Conservation (phyloP, 2,797 vertebrate genomes). For the Forpus xanthops region DNA sequence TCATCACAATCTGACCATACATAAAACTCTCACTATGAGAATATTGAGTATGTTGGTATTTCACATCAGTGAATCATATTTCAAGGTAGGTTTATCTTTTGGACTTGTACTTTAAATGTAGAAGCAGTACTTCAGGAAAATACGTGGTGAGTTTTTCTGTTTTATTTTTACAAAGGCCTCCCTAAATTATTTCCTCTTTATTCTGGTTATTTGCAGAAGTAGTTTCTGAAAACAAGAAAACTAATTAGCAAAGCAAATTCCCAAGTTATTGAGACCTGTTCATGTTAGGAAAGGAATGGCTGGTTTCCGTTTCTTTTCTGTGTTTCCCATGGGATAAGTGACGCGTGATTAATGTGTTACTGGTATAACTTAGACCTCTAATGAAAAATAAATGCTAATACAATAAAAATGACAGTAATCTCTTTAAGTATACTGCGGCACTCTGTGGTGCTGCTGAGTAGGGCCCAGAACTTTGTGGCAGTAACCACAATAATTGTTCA, state of each 20-base stretch:
- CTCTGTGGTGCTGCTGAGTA: neutral
- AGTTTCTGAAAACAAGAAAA: neutral
- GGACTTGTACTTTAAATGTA: neutral
- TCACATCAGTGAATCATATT: neutral
- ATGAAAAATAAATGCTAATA: neutral
- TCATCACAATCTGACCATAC: neutral
- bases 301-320: neutral
- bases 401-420: neutral
- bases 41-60: neutral
- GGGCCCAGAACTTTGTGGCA: neutral
- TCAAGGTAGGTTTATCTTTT: neutral
- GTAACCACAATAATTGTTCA: neutral
- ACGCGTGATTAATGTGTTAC: neutral
- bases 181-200: neutral
- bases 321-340: neutral
- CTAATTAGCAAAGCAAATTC: neutral
- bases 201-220: neutral
- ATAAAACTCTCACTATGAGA: neutral
- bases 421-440: neutral
- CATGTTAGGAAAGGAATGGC: neutral
- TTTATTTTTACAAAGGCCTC: neutral
- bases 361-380: neutral
- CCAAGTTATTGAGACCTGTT: neutral
- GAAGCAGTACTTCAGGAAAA: neutral
- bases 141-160: neutral